Conservation (phyloP, 2,797 vertebrate genomes). For the Epinephelus awoara region DNA sequence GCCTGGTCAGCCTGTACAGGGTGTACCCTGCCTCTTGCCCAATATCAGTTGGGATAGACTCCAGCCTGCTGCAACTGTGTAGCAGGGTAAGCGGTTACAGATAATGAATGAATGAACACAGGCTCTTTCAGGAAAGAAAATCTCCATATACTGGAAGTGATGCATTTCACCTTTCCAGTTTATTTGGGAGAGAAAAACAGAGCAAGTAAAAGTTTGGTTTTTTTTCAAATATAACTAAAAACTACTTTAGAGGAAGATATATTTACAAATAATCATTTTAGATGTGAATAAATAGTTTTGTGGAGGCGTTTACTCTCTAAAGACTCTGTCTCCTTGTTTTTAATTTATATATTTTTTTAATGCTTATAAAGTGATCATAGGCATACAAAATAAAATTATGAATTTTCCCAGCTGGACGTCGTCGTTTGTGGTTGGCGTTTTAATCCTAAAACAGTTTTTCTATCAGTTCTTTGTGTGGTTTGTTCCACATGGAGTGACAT, state of each 20-base stretch:
- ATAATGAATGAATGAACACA: no score
- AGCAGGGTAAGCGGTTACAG: no score
- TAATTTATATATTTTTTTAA: neutral
- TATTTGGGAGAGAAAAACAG: no score
- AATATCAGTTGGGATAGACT: no score
- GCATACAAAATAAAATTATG: neutral
- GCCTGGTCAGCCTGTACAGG: no score
- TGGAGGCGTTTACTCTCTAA: neutral
- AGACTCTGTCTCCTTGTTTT: neutral
- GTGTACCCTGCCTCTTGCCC: no score
- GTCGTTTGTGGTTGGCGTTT: neutral
- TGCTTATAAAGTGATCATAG: neutral
- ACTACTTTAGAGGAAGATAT: neutral
- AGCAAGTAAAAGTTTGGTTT: no score
- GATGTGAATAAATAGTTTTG: neutral
- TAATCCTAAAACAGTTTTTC: neutral
- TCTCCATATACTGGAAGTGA: no score
- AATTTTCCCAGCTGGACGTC: accelerated
- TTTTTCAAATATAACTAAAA: no score
- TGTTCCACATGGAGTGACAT: conserved; percentile 41
- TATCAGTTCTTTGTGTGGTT: neutral
- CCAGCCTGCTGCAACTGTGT: no score
- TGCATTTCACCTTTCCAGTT: no score
- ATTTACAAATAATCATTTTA: neutral
- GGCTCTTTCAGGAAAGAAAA: no score